phyloP scores from a whole-genome alignment of 1,140 invertebrate genomes.

The Diprion similis region DNA sequence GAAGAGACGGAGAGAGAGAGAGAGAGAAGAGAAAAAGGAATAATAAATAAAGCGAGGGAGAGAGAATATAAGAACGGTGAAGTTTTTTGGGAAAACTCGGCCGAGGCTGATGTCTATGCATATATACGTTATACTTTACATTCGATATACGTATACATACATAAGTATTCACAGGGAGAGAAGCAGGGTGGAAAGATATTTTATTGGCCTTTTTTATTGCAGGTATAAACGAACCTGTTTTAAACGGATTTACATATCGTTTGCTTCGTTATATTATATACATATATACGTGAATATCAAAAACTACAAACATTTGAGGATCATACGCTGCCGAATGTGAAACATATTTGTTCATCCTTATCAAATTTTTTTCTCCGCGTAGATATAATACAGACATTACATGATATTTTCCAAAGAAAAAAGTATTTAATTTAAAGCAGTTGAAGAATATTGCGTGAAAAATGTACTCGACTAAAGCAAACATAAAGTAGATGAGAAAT shows the following conservation, averaged over 20 bases:
- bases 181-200: conserved; percentile 32
- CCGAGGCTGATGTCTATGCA: conserved; percentile 26
- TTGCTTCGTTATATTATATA: conserved; percentile 34
- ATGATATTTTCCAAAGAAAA: background rate
- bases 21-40: conserved; percentile 21
- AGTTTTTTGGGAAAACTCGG: background rate
- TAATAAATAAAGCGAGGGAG: background rate
- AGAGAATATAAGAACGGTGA: conserved; percentile 18
- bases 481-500: too few relatives aligned
- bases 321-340: background rate
- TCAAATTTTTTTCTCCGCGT: background rate
- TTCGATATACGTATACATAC: too few relatives aligned
- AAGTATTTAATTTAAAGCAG: too few relatives aligned
- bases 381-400: background rate
- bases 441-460: too few relatives aligned
- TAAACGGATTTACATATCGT: conserved; percentile 48
- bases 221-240: conserved; percentile 49
- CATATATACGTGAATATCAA: too few relatives aligned
- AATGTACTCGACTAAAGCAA: too few relatives aligned
- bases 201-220: conserved; percentile 51
- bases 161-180: too few relatives aligned
- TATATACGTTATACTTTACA: too few relatives aligned
- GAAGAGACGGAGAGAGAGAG: conserved; percentile 15
- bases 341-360: background rate
- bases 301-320: background rate